Conservation (phyloP, 2,113 vertebrate species). For the Jaculus jaculus region DNA sequence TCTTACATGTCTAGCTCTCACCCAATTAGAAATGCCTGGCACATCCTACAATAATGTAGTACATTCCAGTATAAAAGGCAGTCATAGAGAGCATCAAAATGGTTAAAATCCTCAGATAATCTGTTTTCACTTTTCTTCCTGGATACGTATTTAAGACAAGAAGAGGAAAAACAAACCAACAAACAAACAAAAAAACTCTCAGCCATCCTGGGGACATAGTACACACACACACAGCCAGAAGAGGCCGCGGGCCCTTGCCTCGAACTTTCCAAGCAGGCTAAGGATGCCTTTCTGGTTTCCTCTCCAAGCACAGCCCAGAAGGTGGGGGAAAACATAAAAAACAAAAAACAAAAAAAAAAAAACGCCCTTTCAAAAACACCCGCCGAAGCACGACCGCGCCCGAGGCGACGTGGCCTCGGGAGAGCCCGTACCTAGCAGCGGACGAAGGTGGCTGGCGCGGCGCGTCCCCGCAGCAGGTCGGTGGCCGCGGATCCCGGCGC, state of each 20-base stretch:
- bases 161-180: background rate
- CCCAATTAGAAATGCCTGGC: slow-evolving; percentile 49
- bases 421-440: slow-evolving; percentile 38
- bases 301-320: background rate
- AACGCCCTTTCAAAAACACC: background rate
- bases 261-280: slow-evolving; percentile 42
- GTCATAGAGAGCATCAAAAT: background rate
- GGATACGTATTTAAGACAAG: background rate
- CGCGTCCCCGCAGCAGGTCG: background rate
- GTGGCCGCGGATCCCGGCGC: slow-evolving; percentile 23
- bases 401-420: background rate
- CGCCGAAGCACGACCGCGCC: background rate
- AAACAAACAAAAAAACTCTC: background rate
- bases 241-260: background rate
- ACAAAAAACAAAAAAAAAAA: too few relatives aligned
- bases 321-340: too few relatives aligned
- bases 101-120: background rate
- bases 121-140: background rate
- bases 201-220: background rate
- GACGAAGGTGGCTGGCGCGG: background rate
- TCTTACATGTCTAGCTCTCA: background rate
- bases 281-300: background rate
- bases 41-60: background rate
- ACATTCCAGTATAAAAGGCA: slow-evolving; percentile 26
- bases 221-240: background rate